phyloP scores from a whole-genome alignment of 2,888 invertebrate genomes.

The Ochlodes sylvanus region DNA sequence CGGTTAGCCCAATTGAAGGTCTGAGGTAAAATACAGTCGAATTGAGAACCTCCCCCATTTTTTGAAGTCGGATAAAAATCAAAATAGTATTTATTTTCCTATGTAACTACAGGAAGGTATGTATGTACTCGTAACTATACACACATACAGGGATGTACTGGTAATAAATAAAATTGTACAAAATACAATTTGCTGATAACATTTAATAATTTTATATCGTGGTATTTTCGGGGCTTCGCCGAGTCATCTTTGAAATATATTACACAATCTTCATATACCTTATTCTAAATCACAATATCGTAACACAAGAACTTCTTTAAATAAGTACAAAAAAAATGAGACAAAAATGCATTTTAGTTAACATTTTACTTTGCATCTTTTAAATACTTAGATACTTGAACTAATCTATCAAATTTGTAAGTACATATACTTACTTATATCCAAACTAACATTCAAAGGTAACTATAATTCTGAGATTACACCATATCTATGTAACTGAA shows the following conservation, averaged over 20 bases:
- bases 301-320: conserved; percentile 41
- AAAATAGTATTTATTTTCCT: too few species aligned
- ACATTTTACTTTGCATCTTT: conserved; percentile 16
- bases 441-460: conserved; percentile 41
- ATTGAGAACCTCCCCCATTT: too few species aligned
- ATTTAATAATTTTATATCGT: conserved; percentile 42
- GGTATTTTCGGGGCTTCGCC: conserved; percentile 37
- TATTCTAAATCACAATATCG: conserved; percentile 49
- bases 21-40: too few species aligned
- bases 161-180: not conserved
- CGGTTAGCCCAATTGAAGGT: too few species aligned
- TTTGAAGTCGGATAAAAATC: too few species aligned
- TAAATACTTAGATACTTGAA: conserved; percentile 13
- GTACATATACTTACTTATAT: conserved; percentile 14
- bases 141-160: too few species aligned
- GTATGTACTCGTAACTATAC: too few species aligned
- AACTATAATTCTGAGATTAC: conserved; percentile 51
- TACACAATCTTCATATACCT: conserved; percentile 42
- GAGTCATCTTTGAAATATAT: conserved; percentile 38
- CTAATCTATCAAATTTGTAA: conserved; percentile 24
- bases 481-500: conserved; percentile 24
- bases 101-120: too few species aligned
- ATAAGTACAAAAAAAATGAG: conserved; percentile 40
- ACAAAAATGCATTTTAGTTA: conserved; percentile 41
- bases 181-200: conserved; percentile 42